Conservation (phyloP, 2,888 invertebrate genomes). For the Pilophorus perplexus region DNA sequence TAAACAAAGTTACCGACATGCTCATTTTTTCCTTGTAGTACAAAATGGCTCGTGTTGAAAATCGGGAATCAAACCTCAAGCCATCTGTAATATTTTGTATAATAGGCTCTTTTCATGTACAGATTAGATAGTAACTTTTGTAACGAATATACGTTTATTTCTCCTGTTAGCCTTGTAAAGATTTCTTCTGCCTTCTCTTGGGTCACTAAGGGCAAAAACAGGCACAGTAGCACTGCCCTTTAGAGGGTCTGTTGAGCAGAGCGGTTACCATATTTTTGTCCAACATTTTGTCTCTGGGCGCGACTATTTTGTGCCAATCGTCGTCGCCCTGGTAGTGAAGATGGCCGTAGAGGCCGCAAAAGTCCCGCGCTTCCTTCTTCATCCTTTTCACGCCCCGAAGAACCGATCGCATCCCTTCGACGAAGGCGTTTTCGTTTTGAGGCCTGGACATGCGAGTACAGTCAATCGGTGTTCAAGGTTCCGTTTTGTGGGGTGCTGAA, state of each 20-base stretch:
- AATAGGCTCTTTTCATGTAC: slow-evolving; percentile 30
- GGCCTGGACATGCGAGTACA: not conserved
- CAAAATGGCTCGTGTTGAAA: slow-evolving; percentile 25
- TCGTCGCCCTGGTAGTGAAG: slow-evolving; percentile 4
- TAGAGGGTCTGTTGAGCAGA: slow-evolving; percentile 8
- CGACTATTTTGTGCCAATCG: slow-evolving; percentile 14
- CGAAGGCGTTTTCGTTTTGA: slow-evolving; percentile 5
- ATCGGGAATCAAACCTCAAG: slow-evolving; percentile 24
- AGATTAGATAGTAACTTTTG: not conserved
- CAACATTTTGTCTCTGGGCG: slow-evolving; percentile 17
- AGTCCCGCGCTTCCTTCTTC: slow-evolving; percentile 7
- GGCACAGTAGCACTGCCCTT: slow-evolving; percentile 2
- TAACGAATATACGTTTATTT: not conserved
- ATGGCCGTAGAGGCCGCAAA: slow-evolving; percentile 9
- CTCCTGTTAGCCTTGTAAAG: not conserved
- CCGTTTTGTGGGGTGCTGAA: no score
- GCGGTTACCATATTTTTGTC: slow-evolving; percentile 31
- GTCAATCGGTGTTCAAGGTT: no score
- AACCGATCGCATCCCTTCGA: slow-evolving; percentile 19
- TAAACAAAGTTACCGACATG: not conserved
- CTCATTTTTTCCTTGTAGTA: slow-evolving; percentile 1
- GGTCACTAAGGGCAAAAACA: slow-evolving; percentile 12
- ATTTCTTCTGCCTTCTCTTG: not conserved
- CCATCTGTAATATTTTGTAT: slow-evolving; percentile 32
- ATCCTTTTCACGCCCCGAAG: slow-evolving; percentile 26